Evolutionary conservation across 2,113 vertebrate genomes (phyloP).

Genomic region (Eolophus roseicapilla): DNA sequence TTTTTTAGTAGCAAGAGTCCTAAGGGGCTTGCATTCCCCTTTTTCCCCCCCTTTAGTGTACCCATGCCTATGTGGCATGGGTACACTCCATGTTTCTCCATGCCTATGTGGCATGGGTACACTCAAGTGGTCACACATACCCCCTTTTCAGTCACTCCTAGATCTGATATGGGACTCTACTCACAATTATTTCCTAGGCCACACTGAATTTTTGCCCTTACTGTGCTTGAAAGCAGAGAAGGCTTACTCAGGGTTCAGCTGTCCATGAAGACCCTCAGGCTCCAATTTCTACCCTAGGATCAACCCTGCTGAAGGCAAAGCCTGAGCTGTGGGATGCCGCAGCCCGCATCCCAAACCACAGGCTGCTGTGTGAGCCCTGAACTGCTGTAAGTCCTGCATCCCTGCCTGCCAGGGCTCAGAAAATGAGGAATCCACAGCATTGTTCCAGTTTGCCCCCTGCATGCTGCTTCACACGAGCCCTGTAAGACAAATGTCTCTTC

Average conservation of each 20-base stretch:
- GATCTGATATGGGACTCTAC: not conserved
- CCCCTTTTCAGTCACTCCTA: not conserved
- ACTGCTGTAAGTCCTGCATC: not conserved
- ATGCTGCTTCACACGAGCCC: not conserved
- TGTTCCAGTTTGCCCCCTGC: not conserved
- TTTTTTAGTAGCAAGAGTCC: not conserved
- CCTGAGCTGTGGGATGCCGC: not conserved
- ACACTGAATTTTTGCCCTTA: not conserved
- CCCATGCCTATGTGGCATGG: not conserved
- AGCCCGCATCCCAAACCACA: accelerated
- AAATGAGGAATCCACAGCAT: not conserved
- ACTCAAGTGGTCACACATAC: not conserved
- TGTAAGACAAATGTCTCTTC: not conserved
- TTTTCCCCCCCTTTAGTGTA: not conserved
- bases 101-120: not conserved
- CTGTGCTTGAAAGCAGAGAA: not conserved
- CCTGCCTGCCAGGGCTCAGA: not conserved
- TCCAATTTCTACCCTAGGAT: not conserved
- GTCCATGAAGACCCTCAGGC: not conserved
- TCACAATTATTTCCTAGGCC: not conserved
- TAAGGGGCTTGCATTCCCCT: not conserved
- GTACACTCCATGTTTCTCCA: not conserved
- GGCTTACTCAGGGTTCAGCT: not conserved
- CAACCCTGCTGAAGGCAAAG: not conserved
- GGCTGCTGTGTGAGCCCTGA: not conserved